These are phyloP conservation scores for Scomberomorus guttatus DNA, from an alignment of 2,797 vertebrate genomes.

Conservation along the genomic window DNA sequence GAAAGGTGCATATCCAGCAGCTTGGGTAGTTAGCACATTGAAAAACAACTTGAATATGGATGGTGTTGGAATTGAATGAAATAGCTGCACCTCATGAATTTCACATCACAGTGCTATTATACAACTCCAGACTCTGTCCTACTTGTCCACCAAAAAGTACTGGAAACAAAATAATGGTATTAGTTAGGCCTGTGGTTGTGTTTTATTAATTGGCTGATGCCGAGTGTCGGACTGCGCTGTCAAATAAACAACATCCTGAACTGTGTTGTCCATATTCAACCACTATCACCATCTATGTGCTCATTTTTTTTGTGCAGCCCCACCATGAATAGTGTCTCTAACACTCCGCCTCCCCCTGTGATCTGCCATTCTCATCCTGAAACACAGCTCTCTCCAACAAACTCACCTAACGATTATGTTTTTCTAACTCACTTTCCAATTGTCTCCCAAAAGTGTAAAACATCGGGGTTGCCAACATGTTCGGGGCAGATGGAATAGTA, in stretches of 20 bases:
- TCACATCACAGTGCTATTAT: constrained; percentile 1
- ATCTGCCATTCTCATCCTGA: not conserved
- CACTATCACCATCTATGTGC: not conserved
- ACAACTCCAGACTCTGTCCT: not conserved
- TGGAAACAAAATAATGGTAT: not conserved
- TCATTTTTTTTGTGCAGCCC: not conserved
- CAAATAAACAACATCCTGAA: constrained; percentile 12
- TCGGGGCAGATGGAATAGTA: constrained; percentile 66
- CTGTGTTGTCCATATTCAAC: not conserved
- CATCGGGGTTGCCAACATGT: constrained; percentile 24
- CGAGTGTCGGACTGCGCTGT: not conserved
- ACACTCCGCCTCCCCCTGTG: not conserved
- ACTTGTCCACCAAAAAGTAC: not conserved
- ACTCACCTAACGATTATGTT: constrained; percentile 13
- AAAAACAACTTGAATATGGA: constrained; percentile 16
- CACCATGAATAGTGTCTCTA: not conserved
- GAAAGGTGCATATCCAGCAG: too few species aligned
- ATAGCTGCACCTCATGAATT: constrained; percentile 11
- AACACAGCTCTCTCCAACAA: not conserved
- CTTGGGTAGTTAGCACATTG: too few species aligned
- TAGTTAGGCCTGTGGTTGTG: not conserved
- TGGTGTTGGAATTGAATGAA: not conserved
- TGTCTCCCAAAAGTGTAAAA: constrained; percentile 36
- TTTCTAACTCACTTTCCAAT: constrained; percentile 38
- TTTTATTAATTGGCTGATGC: constrained; percentile 3